Base-by-base conservation (phyloP, 1,140 invertebrate genomes). In the Pseudomyrmex sp. region DNA sequence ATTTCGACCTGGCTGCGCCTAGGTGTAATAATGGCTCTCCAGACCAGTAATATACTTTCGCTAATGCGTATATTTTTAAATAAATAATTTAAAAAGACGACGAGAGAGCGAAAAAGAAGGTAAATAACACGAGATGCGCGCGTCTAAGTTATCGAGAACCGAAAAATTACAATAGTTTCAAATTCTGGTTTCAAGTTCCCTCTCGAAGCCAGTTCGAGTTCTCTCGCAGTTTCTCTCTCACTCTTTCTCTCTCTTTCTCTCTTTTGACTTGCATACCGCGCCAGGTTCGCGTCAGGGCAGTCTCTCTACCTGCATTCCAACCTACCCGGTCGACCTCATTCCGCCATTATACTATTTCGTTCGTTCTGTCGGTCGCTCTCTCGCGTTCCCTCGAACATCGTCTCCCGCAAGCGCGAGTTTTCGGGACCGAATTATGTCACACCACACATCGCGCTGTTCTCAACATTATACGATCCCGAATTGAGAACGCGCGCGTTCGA, bases 281-380 rank as follows among this genome's bases (percentile, higher is more conserved):
- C 76, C 88, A 76, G 85, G 83, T 87, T 92, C 88, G 87, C 91
- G 83, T 20, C 76, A 72, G 54, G 85, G 73, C 88, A 89, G 88
- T 83, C 86, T 88, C 86, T 88, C 89, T 91, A 92, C 91, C 91
- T 92, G 92, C 91, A 93, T 93, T 92, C 91, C 92, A 92, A 91
- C 87, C 92, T 90, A 89, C 89, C 66, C 91, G 88, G 86, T 91
- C 92, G 92, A 93, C 93, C 91, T 91, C 91, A 92, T 92, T 92
- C 91, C 91, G 87, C 89, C 88, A 91, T 91, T 91, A 88, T 90
- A 90, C 89, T 90, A 90, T 93, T 92, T 91, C 89, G 90, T 90
- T 92, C 88, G 89, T 50, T 80, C 63, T 86, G 79, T 89, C 69
- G n/a, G n/a, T 46, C 35, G 35, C 35, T 87, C 46, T 85, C 63